Conservation (phyloP, 2,888 invertebrate genomes). For the Harpalus rufipes region DNA sequence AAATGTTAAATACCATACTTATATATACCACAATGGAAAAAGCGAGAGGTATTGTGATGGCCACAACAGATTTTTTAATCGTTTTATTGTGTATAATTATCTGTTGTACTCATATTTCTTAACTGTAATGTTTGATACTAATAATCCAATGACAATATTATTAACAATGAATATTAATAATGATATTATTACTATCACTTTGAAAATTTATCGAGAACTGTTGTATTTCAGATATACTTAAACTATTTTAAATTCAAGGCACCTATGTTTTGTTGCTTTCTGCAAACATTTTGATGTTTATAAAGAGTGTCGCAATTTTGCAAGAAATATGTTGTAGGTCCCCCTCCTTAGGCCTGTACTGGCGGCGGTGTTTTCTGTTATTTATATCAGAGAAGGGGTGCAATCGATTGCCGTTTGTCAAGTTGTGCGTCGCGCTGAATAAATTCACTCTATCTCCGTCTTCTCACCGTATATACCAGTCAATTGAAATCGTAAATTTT, state of each 20-base stretch:
- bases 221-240: background rate
- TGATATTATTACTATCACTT: too few relatives aligned
- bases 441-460: constrained; percentile 62
- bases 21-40: too few relatives aligned
- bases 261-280: background rate
- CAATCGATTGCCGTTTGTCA: constrained; percentile 66
- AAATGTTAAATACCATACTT: too few relatives aligned
- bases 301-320: background rate
- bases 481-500: constrained; percentile 65
- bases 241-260: background rate
- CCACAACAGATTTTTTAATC: too few relatives aligned
- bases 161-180: too few relatives aligned
- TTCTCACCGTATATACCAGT: constrained; percentile 47
- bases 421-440: constrained; percentile 61
- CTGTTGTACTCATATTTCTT: too few relatives aligned
- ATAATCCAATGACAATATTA: too few relatives aligned
- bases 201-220: background rate
- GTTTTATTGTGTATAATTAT: too few relatives aligned
- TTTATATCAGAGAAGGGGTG: constrained; percentile 60
- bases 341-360: constrained; percentile 23
- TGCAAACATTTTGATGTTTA: background rate
- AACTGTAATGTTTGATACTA: too few relatives aligned
- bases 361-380: constrained; percentile 61
- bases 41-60: too few relatives aligned
- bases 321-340: background rate